Conservation (phyloP, 1,140 invertebrate species). For the Onthophagus taurus region DNA sequence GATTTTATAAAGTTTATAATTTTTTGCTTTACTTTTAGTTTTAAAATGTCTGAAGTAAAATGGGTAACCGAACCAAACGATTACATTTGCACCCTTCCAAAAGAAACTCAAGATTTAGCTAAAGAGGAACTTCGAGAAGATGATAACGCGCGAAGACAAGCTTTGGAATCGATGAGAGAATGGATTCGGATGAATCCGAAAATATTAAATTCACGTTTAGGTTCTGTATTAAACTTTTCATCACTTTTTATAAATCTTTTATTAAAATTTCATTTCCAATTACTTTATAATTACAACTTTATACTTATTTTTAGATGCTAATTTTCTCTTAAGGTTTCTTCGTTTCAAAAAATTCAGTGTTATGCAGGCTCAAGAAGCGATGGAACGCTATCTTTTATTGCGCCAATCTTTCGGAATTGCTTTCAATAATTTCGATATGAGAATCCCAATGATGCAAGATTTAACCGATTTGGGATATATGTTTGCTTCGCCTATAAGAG, state of each 20-base stretch:
- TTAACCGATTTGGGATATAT: constrained; percentile 64
- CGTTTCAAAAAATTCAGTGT: constrained; percentile 75
- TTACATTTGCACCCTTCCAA: constrained; percentile 49
- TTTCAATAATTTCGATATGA: constrained; percentile 64
- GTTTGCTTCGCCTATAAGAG: constrained; percentile 69
- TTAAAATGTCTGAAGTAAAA: constrained; percentile 22
- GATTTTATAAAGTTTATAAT: no score
- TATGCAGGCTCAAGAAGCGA: constrained; percentile 67
- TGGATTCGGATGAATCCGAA: constrained; percentile 65
- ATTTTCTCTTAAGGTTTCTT: constrained; percentile 70
- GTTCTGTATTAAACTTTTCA: constrained; percentile 35
- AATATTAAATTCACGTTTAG: constrained; percentile 58
- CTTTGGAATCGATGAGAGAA: constrained; percentile 53
- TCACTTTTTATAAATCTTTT: neutral
- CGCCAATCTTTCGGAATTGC: constrained; percentile 59
- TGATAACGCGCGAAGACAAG: constrained; percentile 52
- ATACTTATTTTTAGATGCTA: constrained; percentile 49
- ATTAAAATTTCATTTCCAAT: neutral
- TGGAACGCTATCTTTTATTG: constrained; percentile 73
- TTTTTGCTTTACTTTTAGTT: no score
- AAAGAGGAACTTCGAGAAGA: constrained; percentile 61
- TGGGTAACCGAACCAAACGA: constrained; percentile 48
- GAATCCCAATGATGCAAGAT: constrained; percentile 57
- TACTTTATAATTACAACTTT: neutral
- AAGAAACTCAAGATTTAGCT: constrained; percentile 53